phyloP scores from a whole-genome alignment of 2,888 invertebrate genomes.

The Drosophila bunnanda region DNA sequence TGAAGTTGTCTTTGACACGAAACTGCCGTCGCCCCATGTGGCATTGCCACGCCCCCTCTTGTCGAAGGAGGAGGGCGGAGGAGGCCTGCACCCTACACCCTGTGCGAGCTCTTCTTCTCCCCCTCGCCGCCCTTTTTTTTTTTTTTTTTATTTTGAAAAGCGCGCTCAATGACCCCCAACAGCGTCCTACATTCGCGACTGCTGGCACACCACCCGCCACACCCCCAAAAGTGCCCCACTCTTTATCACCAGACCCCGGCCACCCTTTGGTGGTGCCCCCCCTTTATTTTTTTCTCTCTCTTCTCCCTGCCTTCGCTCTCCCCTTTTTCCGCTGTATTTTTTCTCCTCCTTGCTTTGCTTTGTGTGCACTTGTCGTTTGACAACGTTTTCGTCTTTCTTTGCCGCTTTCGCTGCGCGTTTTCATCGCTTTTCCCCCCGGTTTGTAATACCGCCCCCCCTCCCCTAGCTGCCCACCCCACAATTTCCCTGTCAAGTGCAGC shows the following conservation, averaged over 20 bases:
- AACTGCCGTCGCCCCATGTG: conserved; percentile 58
- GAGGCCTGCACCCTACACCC: not conserved
- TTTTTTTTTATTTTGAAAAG: conserved; percentile 13
- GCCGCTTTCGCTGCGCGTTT: conserved; percentile 39
- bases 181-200: conserved; percentile 57
- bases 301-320: conserved; percentile 6
- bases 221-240: conserved; percentile 5
- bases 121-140: not conserved
- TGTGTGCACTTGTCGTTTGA: conserved; percentile 70
- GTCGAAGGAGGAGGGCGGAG: conserved; percentile 1
- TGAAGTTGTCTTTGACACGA: conserved; percentile 71
- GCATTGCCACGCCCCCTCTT: conserved; percentile 49
- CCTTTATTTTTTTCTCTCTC: not conserved
- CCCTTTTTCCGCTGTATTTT: not conserved
- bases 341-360: conserved; percentile 9
- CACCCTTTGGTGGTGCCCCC: not conserved
- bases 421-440: conserved; percentile 11
- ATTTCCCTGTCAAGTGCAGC: conserved; percentile 36
- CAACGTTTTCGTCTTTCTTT: conserved; percentile 60
- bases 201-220: not conserved
- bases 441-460: not conserved
- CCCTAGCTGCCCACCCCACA: not conserved
- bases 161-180: conserved; percentile 52
- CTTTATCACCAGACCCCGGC: conserved; percentile 6
- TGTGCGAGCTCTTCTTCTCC: not conserved